Percentiles rank a stretch among this genome's conserved stretches.
Conservation (phyloP, 2,113 vertebrate species). For the Phasianus colchicus region DNA sequence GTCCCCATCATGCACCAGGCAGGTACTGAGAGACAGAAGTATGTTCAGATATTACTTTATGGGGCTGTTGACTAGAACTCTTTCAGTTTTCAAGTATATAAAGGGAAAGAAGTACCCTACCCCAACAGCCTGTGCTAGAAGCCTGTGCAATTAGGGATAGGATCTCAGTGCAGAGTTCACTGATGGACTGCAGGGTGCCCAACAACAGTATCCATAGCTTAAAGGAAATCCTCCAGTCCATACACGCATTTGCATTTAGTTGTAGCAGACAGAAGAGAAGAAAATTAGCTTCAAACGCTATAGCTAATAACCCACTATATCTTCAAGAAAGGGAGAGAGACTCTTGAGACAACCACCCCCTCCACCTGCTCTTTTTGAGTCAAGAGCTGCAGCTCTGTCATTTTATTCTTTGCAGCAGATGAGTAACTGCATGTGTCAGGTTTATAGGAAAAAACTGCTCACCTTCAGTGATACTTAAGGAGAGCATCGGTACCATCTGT, state of each 20-base stretch:
- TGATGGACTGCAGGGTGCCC: not conserved
- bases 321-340: not conserved
- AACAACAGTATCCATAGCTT: not conserved
- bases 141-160: rapidly evolving
- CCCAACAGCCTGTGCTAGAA: not conserved
- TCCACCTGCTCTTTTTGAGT: not conserved
- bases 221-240: not conserved
- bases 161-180: not conserved
- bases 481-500: slow-evolving; percentile 62
- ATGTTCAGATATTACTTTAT: not conserved
- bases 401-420: slow-evolving; percentile 6
- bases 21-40: not conserved
- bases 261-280: not conserved
- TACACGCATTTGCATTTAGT: not conserved
- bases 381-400: not conserved
- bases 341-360: not conserved
- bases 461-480: not conserved
- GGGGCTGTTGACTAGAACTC: not conserved
- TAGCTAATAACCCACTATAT: not conserved
- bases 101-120: not conserved
- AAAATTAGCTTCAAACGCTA: not conserved
- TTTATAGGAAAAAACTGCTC: slow-evolving; percentile 25
- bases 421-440: slow-evolving; percentile 22
- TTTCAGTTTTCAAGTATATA: not conserved
- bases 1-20: not conserved